Evolutionary conservation across 2,113 vertebrate genomes (phyloP).

Genomic region (Colinus virginianus): DNA sequence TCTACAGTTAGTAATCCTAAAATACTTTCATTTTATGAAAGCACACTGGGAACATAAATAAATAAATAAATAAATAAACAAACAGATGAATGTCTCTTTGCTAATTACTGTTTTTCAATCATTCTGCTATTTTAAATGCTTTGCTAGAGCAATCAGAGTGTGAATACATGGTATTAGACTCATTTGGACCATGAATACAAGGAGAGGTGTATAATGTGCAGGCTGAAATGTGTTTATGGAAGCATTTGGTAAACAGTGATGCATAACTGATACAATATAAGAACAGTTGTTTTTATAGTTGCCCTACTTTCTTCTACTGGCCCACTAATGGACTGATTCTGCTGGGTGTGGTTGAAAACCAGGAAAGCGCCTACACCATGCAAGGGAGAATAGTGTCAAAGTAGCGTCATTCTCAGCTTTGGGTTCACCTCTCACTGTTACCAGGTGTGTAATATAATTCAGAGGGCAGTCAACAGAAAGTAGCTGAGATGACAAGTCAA

Average conservation of each 20-base stretch:
- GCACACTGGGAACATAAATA: neutral
- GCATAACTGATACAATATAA: neutral
- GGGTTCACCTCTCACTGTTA: neutral
- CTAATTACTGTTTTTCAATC: neutral
- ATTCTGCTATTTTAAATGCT: neutral
- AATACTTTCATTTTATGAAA: neutral
- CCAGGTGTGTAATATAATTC: neutral
- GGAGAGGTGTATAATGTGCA: neutral
- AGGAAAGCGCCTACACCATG: accelerated
- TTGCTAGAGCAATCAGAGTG: neutral
- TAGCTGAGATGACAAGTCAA: neutral
- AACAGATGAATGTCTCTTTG: neutral
- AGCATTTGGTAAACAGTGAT: neutral
- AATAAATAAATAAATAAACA: neutral
- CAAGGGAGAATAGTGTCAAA: neutral
- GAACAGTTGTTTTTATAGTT: neutral
- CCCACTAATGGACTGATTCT: neutral
- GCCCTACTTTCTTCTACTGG: neutral
- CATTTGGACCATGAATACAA: neutral
- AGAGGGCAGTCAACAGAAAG: neutral
- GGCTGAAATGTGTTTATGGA: neutral
- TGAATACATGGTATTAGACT: neutral
- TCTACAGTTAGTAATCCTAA: neutral
- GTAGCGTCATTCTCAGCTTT: neutral
- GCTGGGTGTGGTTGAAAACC: neutral